These are phyloP conservation scores for Zenarchopterus dispar DNA, from an alignment of 2,797 vertebrate genomes.

Conservation along the genomic window DNA sequence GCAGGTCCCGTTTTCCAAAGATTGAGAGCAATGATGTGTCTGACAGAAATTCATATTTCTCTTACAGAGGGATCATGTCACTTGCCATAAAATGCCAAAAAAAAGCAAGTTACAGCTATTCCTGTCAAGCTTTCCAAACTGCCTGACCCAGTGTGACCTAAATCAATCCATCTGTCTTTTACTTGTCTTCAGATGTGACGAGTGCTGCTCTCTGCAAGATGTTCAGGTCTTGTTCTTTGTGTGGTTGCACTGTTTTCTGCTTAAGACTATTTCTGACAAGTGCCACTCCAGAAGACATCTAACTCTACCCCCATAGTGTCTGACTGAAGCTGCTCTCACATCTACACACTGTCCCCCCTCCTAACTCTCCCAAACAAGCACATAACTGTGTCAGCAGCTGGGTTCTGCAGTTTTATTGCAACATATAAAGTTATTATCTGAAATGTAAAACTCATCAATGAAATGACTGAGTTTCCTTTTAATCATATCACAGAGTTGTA, in stretches of 20 bases:
- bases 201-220: constrained; percentile 7
- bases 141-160: constrained; percentile 34
- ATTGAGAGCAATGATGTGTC: background rate
- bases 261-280: constrained; percentile 8
- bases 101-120: constrained; percentile 5
- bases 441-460: no score
- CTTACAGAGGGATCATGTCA: constrained; percentile 23
- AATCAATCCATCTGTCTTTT: constrained; percentile 9
- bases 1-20: background rate
- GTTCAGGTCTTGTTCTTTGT: constrained; percentile 7
- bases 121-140: constrained; percentile 41
- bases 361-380: background rate
- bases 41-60: constrained; percentile 23
- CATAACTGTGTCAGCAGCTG: background rate
- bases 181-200: constrained; percentile 15
- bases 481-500: no score
- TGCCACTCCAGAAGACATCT: constrained; percentile 21
- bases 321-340: background rate
- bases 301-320: constrained; percentile 1
- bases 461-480: no score
- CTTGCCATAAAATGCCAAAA: constrained; percentile 20
- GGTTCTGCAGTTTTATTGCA: no score
- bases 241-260: constrained; percentile 6
- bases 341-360: background rate
- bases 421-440: no score